phyloP scores from a whole-genome alignment of 2,797 vertebrate genomes.

The Spinibarbus caldwelli region DNA sequence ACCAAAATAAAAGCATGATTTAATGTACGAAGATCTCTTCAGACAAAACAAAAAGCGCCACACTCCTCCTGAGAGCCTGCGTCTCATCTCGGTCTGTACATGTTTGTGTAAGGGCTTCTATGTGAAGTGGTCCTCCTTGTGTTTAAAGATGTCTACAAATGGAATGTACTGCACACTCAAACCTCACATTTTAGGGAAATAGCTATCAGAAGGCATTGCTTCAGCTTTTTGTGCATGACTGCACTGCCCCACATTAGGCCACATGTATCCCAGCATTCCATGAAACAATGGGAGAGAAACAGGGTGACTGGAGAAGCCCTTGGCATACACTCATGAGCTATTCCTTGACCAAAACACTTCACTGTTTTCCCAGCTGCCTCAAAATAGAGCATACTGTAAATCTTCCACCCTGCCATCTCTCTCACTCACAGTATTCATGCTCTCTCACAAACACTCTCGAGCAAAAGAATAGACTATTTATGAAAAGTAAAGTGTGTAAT shows the following conservation, averaged over 20 bases:
- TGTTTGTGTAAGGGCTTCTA: conserved; percentile 21
- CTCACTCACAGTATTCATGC: neutral
- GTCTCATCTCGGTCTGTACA: conserved; percentile 9
- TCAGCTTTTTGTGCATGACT: conserved; percentile 26
- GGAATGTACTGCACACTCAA: conserved; percentile 7
- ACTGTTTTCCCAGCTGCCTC: conserved; percentile 47
- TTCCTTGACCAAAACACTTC: conserved; percentile 44
- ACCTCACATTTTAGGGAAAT: conserved; percentile 15
- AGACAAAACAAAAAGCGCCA: conserved; percentile 34
- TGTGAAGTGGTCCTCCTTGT: conserved; percentile 12
- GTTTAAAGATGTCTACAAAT: conserved; percentile 33
- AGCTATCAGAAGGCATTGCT: neutral
- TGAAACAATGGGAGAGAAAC: conserved; percentile 34
- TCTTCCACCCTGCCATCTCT: neutral
- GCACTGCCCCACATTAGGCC: conserved; percentile 21
- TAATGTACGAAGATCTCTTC: conserved; percentile 29
- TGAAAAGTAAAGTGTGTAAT: neutral
- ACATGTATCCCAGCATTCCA: conserved; percentile 37
- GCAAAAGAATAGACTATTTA: neutral
- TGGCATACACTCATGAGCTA: conserved; percentile 31
- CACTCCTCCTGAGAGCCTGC: conserved; percentile 18
- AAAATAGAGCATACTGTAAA: conserved; percentile 31
- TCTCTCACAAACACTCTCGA: neutral
- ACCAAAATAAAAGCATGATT: conserved; percentile 52
- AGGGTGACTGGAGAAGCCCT: conserved; percentile 31